Conservation (phyloP, 2,113 vertebrate genomes). For the Mesitornis unicolor region DNA sequence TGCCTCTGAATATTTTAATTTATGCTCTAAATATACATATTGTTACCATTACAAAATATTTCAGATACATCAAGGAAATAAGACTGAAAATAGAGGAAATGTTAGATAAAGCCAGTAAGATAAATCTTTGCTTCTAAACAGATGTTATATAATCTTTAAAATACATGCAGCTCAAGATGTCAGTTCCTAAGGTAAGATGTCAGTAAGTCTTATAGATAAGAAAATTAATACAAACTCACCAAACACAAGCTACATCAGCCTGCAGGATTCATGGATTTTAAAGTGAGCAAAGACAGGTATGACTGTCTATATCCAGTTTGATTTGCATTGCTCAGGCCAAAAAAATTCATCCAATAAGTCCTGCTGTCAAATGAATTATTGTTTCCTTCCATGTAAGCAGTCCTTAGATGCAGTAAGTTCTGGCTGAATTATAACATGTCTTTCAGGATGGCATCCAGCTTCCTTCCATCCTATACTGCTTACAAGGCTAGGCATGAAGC, state of each 20-base stretch:
- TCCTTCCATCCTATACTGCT: background rate
- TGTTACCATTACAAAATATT: background rate
- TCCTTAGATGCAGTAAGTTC: constrained; percentile 17
- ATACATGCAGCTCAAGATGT: background rate
- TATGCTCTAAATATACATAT: background rate
- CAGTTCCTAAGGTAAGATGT: background rate
- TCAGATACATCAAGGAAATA: background rate
- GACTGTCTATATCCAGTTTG: background rate
- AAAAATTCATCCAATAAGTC: constrained; percentile 16
- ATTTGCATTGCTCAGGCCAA: constrained; percentile 13
- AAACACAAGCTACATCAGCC: background rate
- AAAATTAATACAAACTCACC: background rate
- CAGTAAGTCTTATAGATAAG: background rate
- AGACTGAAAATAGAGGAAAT: background rate
- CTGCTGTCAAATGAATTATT: background rate
- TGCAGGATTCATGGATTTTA: background rate
- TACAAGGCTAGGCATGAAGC: background rate
- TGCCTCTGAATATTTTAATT: background rate
- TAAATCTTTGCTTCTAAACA: background rate
- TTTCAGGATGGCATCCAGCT: constrained; percentile 33
- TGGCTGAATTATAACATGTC: constrained; percentile 5
- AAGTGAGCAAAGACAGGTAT: background rate
- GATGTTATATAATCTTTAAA: background rate
- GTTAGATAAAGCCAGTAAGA: background rate
- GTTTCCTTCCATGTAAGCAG: constrained; percentile 21